Conservation (phyloP, 2,113 vertebrate species). For the Nothobranchius furzeri region DNA sequence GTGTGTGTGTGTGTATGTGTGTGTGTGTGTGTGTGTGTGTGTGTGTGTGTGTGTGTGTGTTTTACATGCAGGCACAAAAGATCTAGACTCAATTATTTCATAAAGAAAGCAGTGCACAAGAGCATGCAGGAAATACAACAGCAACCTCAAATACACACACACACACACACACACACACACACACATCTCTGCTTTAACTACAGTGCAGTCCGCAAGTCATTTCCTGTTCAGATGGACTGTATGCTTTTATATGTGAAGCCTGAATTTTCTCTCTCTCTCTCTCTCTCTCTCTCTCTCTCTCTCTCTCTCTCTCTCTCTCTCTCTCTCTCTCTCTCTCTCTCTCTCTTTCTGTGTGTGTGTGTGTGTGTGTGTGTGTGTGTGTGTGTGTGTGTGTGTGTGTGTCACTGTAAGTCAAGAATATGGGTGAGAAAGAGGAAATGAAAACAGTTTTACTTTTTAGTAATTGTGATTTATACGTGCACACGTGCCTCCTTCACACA, state of each 20-base stretch:
- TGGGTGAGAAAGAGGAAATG: constrained; percentile 19
- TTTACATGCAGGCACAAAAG: constrained; percentile 57
- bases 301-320: too few species aligned
- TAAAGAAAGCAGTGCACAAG: constrained; percentile 62
- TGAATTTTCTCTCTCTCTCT: too few species aligned
- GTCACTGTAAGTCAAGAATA: constrained; percentile 12
- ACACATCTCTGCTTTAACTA: constrained; percentile 53
- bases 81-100: constrained; percentile 74
- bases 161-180: too few species aligned
- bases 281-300: too few species aligned
- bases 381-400: too few species aligned
- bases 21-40: constrained; percentile 17
- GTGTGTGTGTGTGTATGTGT: constrained; percentile 23
- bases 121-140: constrained; percentile 66
- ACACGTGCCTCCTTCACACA: constrained; percentile 6
- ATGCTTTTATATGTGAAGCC: constrained; percentile 11
- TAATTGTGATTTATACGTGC: constrained; percentile 31
- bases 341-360: too few species aligned
- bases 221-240: constrained; percentile 42
- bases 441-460: constrained; percentile 17
- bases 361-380: too few species aligned
- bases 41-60: constrained; percentile 23
- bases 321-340: too few species aligned
- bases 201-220: constrained; percentile 66
- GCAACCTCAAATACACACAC: constrained; percentile 44